These are phyloP conservation scores for Parambassis ranga DNA, from an alignment of 2,797 vertebrate genomes.

Conservation along the genomic window DNA sequence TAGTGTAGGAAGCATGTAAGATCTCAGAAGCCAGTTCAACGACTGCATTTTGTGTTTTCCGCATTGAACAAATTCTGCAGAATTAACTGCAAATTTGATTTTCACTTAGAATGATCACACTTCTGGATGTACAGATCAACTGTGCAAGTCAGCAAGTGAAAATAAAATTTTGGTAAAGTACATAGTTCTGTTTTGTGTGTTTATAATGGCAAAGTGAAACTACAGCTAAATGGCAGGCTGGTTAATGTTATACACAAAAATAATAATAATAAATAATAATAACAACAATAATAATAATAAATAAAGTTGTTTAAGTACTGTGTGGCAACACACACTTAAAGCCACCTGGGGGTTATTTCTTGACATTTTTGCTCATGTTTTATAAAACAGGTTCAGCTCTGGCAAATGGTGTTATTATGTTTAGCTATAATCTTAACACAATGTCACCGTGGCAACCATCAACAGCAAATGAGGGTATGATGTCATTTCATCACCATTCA, in stretches of 20 bases:
- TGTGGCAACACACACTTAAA: no score
- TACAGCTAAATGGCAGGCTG: no score
- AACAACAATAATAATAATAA: not conserved
- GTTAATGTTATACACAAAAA: no score
- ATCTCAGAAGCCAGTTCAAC: no score
- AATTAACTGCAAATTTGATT: no score
- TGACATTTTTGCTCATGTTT: constrained; percentile 15
- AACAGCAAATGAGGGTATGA: constrained; percentile 24
- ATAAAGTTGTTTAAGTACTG: not conserved
- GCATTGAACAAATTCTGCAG: no score
- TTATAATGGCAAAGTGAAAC: not conserved
- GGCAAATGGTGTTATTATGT: not conserved
- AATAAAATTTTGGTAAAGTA: not conserved
- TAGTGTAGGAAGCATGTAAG: no score
- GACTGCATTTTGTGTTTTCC: no score
- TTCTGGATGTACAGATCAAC: no score
- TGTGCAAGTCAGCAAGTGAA: not conserved
- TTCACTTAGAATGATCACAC: no score
- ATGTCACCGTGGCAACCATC: constrained; percentile 23
- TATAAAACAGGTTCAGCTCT: not conserved
- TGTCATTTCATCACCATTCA: constrained; percentile 32
- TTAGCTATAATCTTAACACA: not conserved
- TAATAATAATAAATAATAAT: not conserved
- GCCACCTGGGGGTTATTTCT: no score
- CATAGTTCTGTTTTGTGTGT: not conserved